phyloP scores from a whole-genome alignment of 23 tunicate genomes.

The Halocynthia roretzi region DNA sequence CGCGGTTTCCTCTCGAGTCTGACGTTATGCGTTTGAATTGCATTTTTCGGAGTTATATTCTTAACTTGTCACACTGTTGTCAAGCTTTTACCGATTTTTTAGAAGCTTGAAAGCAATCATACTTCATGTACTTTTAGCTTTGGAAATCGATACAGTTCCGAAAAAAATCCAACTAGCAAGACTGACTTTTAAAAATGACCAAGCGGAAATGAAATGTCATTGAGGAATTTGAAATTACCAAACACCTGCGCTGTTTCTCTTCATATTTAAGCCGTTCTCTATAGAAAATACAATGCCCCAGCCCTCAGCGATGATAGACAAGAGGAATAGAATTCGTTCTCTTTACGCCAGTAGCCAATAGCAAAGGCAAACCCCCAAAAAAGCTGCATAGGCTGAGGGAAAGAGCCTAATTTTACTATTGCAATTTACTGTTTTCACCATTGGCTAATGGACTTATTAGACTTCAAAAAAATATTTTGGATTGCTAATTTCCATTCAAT shows the following conservation, averaged over 20 bases:
- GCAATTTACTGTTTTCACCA: too few relatives aligned
- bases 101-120: neutral
- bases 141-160: neutral
- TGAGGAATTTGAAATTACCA: slow-evolving; percentile 4
- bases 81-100: neutral
- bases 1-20: too few relatives aligned
- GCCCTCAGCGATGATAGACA: neutral
- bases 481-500: too few relatives aligned
- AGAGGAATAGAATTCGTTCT: neutral
- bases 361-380: too few relatives aligned
- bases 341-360: slow-evolving; percentile 1
- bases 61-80: too few relatives aligned
- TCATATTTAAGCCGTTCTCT: neutral
- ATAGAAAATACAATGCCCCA: neutral
- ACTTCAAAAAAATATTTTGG: too few relatives aligned
- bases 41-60: too few relatives aligned
- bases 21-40: too few relatives aligned
- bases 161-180: neutral
- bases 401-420: too few relatives aligned
- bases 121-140: neutral
- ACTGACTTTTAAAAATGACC: neutral
- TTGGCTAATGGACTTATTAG: too few relatives aligned
- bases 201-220: slow-evolving; percentile 19
- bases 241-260: slow-evolving; percentile 1
- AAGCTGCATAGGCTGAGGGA: neutral